These are phyloP conservation scores for Nothobranchius furzeri DNA, from an alignment of 2,113 vertebrate genomes.

Conservation along the genomic window DNA sequence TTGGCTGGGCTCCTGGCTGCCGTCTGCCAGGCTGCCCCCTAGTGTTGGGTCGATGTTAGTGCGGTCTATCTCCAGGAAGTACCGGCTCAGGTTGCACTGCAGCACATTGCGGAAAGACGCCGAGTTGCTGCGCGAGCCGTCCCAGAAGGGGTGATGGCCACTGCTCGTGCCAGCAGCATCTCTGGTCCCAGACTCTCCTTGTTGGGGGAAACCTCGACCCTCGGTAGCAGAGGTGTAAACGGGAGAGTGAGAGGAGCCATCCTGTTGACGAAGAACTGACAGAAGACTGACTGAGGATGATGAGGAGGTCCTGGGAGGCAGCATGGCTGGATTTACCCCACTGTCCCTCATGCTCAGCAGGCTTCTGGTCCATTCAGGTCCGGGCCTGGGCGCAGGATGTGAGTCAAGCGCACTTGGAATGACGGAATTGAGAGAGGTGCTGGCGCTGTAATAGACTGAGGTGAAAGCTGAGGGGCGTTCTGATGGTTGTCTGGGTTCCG, in stretches of 20 bases:
- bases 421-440: conserved; percentile 85
- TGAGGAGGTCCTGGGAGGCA: conserved; percentile 94
- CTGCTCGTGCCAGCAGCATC: conserved; percentile 78
- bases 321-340: conserved; percentile 75
- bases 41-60: conserved; percentile 91
- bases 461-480: conserved; percentile 96
- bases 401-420: conserved; percentile 74
- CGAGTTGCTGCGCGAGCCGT: conserved; percentile 70
- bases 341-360: conserved; percentile 84
- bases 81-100: conserved; percentile 96
- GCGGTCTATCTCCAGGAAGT: conserved; percentile 97
- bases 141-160: conserved; percentile 83
- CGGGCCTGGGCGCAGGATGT: conserved; percentile 67
- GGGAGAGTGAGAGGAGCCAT: conserved; percentile 89
- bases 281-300: conserved; percentile 95
- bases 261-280: conserved; percentile 91
- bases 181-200: conserved; percentile 70
- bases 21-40: conserved; percentile 72
- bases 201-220: conserved; percentile 86
- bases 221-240: conserved; percentile 97
- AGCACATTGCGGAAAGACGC: conserved; percentile 92
- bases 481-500: conserved; percentile 83
- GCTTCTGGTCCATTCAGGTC: conserved; percentile 88
- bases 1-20: conserved; percentile 85
- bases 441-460: conserved; percentile 91